A percentile compares a stretch with the other conserved stretches of the same genome.
These are phyloP conservation scores for Hiodon alosoides DNA, from an alignment of 2,113 vertebrate species.

Conservation along the genomic window DNA sequence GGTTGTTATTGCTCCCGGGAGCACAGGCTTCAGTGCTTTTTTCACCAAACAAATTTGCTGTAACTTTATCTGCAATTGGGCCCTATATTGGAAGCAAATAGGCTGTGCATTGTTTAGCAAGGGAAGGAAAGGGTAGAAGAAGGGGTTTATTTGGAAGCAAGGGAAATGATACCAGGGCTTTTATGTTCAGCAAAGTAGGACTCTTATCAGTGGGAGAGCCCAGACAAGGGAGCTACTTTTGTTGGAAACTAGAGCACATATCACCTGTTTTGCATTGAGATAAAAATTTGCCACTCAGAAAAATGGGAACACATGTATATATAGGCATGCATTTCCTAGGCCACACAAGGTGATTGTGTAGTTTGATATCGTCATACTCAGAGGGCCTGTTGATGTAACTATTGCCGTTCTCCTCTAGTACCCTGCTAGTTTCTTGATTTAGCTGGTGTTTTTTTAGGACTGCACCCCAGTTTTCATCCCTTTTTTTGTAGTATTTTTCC, in stretches of 20 bases:
- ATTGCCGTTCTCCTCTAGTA: no score
- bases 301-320: constrained; percentile 39
- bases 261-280: constrained; percentile 76
- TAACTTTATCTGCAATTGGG: constrained; percentile 98
- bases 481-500: not conserved
- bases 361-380: no score
- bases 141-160: constrained; percentile 73
- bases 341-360: not conserved
- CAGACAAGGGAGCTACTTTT: constrained; percentile 71
- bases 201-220: constrained; percentile 72
- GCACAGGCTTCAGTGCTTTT: constrained; percentile 83
- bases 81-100: constrained; percentile 84
- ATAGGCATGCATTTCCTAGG: not conserved
- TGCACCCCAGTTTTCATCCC: no score
- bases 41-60: constrained; percentile 99
- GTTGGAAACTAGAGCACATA: constrained; percentile 71
- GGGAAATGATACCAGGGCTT: constrained; percentile 77
- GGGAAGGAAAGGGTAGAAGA: constrained; percentile 68
- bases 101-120: constrained; percentile 78
- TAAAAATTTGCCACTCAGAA: constrained; percentile 65
- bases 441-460: not conserved
- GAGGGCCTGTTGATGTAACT: no score
- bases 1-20: constrained; percentile 84
- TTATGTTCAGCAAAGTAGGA: constrained; percentile 76
- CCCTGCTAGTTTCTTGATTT: no score